Base-by-base conservation (phyloP, 2,888 invertebrate genomes). In the Rhagonycha lutea region DNA sequence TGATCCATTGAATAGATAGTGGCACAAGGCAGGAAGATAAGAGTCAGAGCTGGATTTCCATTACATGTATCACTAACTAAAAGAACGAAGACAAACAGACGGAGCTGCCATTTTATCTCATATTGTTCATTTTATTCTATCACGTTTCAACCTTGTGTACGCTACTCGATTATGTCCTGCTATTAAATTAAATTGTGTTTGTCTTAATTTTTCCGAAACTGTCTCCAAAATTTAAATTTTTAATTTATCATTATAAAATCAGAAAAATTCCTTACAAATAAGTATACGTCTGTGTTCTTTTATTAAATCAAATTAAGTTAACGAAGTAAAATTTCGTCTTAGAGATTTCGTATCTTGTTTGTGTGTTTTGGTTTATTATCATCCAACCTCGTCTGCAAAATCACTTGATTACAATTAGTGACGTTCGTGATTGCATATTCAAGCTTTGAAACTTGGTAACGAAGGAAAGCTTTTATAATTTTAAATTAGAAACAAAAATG, bases 371-470 rank as follows among this genome's bases (percentile, higher is more conserved):
- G 73, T 47, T 73, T 63, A 24, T 62, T 14, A 63, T 9, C 18
- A 26, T 32, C 63, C 63, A 68, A 68, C 69, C 68, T 79, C 76
- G 78, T 79, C 73, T 76, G 78, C 70, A 79, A 80, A 81, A 83
- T 83, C 82, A 82, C 82, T 81, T 82, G 82, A 82, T 83, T 83
- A 80, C 81, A 83, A 83, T 83, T 82, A 81, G 79, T 74, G 81
- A 81, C 77, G 81, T 80, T 80, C 80, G 78, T 83, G 83, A 83
- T 83, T 83, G 82, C 81, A 81, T 80, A 83, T 83, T 83, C 83
- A 83, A 69, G 73, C 72, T 63, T 69, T 29, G 61, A 70, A 68
- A 74, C 74, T 61, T 68, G 65, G 68, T 73, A 74, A 78, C 65
- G 73, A 78, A 70, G 67, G 65, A 47, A 24, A 60, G 70, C 71